phyloP scores from a whole-genome alignment of 2,797 vertebrate species.

The Pseudochirops corinnae region DNA sequence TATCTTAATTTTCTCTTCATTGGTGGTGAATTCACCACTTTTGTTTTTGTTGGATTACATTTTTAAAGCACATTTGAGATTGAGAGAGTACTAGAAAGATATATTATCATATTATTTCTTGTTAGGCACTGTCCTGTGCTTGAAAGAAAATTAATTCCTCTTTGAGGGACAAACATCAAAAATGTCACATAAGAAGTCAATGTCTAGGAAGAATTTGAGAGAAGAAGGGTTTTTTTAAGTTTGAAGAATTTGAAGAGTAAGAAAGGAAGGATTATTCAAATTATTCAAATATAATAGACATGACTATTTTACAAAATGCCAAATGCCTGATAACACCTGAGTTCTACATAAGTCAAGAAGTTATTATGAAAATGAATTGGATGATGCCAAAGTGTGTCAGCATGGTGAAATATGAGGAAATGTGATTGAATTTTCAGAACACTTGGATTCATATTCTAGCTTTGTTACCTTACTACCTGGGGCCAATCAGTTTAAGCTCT shows the following conservation, averaged over 20 bases:
- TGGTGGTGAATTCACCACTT: no score
- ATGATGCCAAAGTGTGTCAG: no score
- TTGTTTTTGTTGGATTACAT: neutral
- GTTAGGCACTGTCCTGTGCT: neutral
- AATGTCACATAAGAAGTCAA: constrained; percentile 22
- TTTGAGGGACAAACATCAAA: neutral
- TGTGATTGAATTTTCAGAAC: neutral
- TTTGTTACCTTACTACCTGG: neutral
- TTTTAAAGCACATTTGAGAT: constrained; percentile 25
- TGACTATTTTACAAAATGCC: neutral
- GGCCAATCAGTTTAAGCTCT: constrained; percentile 9
- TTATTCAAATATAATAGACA: neutral
- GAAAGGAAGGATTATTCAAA: constrained; percentile 5
- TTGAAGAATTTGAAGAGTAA: constrained; percentile 7
- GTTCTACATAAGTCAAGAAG: neutral
- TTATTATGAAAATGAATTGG: neutral
- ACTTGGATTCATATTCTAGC: neutral
- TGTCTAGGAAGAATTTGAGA: constrained; percentile 18
- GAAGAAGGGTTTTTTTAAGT: neutral
- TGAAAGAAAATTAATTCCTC: neutral
- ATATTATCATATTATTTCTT: constrained; percentile 27
- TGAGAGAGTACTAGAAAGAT: neutral
- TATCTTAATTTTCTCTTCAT: no score
- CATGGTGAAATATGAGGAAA: neutral
- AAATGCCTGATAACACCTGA: neutral